These are phyloP conservation scores for Pterocles burchelli DNA, from an alignment of 2,113 vertebrate species.

Conservation along the genomic window DNA sequence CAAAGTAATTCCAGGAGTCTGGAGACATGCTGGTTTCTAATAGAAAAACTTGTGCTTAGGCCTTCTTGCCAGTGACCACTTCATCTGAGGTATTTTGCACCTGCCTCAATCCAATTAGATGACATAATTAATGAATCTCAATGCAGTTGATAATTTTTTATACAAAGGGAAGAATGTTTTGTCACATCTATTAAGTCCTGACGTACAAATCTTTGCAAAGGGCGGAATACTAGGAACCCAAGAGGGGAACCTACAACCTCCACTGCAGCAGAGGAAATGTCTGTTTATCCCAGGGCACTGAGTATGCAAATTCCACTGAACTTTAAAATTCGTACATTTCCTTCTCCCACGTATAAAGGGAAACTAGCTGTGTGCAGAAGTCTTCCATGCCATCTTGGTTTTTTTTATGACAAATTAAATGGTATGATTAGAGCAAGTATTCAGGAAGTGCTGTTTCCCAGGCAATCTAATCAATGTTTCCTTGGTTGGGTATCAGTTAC, in stretches of 20 bases:
- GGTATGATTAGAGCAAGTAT: slow-evolving; percentile 73
- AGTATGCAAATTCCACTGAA: background rate
- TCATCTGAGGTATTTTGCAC: slow-evolving; percentile 93
- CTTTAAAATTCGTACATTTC: background rate
- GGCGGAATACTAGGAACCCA: background rate
- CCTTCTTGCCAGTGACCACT: slow-evolving; percentile 92
- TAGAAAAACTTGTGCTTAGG: slow-evolving; percentile 94
- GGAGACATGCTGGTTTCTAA: slow-evolving; percentile 98
- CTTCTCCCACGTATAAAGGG: background rate
- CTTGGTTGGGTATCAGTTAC: slow-evolving; percentile 74
- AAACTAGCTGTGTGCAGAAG: slow-evolving; percentile 1
- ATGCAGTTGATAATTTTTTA: slow-evolving; percentile 89
- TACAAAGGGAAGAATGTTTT: slow-evolving; percentile 84
- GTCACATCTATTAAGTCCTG: slow-evolving; percentile 84
- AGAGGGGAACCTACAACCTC: slow-evolving; percentile 14
- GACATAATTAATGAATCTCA: slow-evolving; percentile 96
- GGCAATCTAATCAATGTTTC: slow-evolving; percentile 77
- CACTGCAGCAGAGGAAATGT: background rate
- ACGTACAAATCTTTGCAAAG: slow-evolving; percentile 76
- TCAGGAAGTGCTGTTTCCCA: slow-evolving; percentile 78
- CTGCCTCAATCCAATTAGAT: slow-evolving; percentile 96
- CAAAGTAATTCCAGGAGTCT: slow-evolving; percentile 94
- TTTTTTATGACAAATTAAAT: slow-evolving; percentile 79
- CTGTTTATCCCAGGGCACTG: background rate
- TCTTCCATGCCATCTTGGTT: slow-evolving; percentile 61